Conservation (phyloP, 1,140 invertebrate genomes). For the Danaus plexippus region DNA sequence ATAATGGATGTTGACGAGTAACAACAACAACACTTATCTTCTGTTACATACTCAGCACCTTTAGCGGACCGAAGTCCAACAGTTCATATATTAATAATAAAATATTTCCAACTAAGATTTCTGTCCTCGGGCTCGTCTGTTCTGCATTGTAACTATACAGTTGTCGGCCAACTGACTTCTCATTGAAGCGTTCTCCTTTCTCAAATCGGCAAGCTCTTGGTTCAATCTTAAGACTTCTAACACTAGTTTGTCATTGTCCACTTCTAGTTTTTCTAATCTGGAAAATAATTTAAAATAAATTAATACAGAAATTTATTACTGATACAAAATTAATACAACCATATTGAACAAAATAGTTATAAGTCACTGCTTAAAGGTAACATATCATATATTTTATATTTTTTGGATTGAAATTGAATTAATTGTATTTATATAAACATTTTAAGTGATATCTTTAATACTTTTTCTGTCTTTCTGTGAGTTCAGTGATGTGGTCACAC, state of each 20-base stretch:
- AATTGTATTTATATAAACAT: no score
- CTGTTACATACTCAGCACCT: constrained; percentile 21
- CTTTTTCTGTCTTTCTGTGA: constrained; percentile 83
- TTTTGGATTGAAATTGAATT: no score
- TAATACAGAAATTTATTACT: not conserved
- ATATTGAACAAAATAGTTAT: no score
- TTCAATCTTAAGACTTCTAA: constrained; percentile 63
- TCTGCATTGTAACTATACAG: constrained; percentile 39
- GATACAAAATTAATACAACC: no score
- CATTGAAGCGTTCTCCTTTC: constrained; percentile 59
- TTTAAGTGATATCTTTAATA: constrained; percentile 16
- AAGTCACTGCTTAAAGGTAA: no score
- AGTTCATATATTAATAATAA: constrained; percentile 8
- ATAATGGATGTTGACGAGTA: not conserved
- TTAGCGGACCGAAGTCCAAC: constrained; percentile 12
- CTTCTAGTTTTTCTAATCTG: constrained; percentile 61
- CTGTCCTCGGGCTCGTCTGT: constrained; percentile 43
- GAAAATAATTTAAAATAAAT: constrained; percentile 22
- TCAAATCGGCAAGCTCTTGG: constrained; percentile 51
- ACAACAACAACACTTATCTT: constrained; percentile 2
- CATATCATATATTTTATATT: no score
- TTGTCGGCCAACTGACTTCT: constrained; percentile 55
- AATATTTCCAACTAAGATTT: constrained; percentile 43
- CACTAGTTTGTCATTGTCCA: constrained; percentile 64
- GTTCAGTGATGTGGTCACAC: constrained; percentile 94